These are phyloP conservation scores for Pteropus rufus DNA, from an alignment of 2,797 vertebrate species.

Conservation along the genomic window DNA sequence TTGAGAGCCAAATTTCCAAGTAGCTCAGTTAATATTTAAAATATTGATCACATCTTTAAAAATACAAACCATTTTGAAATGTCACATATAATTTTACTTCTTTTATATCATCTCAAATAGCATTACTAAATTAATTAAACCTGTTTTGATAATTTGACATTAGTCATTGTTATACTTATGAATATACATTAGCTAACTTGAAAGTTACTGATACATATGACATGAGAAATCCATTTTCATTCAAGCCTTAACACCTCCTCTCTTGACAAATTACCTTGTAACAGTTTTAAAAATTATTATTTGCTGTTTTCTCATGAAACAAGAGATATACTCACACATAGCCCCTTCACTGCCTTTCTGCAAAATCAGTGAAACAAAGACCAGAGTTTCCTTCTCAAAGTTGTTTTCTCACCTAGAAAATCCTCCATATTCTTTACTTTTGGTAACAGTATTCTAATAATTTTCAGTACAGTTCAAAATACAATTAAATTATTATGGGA, in stretches of 20 bases:
- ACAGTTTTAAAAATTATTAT: background rate
- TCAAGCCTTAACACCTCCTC: background rate
- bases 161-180: background rate
- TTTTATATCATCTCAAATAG: background rate
- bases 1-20: background rate
- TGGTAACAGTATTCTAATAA: background rate
- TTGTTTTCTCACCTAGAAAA: background rate
- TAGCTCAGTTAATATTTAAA: slow-evolving; percentile 3
- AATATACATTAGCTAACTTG: background rate
- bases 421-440: background rate
- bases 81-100: background rate
- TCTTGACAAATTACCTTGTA: background rate
- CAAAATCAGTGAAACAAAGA: slow-evolving; percentile 14
- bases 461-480: background rate
- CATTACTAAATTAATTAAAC: background rate
- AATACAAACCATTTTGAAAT: slow-evolving; percentile 4
- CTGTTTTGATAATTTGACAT: background rate
- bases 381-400: background rate
- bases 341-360: background rate
- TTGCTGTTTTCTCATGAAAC: background rate
- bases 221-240: background rate
- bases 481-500: background rate
- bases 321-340: background rate
- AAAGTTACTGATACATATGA: background rate
- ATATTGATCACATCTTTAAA: background rate